phyloP scores from a whole-genome alignment of 2,113 vertebrate genomes.

The Excalfactoria chinensis region DNA sequence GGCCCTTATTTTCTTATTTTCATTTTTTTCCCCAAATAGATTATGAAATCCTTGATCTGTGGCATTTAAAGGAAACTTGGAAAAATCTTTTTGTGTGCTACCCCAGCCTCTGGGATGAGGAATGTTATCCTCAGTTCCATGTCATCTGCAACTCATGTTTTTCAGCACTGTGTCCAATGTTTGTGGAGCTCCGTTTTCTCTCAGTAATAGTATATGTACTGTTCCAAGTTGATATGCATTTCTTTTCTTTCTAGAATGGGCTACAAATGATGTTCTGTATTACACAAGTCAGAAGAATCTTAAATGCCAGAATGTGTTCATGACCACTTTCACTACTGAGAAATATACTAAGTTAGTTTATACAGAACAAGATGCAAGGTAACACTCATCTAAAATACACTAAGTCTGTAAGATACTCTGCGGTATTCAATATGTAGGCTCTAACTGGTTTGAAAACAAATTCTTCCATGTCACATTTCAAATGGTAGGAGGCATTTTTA shows the following conservation, averaged over 20 bases:
- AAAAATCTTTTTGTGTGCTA: not conserved
- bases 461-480: not conserved
- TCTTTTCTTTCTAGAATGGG: slow-evolving; percentile 88
- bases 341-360: slow-evolving; percentile 82
- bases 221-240: not conserved
- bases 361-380: slow-evolving; percentile 90
- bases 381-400: slow-evolving; percentile 49
- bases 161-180: not conserved
- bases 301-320: slow-evolving; percentile 84
- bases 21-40: not conserved
- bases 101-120: not conserved
- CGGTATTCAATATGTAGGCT: not conserved
- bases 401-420: not conserved
- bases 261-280: slow-evolving; percentile 86
- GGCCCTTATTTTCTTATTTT: not conserved
- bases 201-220: not conserved
- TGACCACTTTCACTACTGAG: slow-evolving; percentile 80
- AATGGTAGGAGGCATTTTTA: slow-evolving; percentile 5
- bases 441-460: not conserved
- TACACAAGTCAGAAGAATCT: slow-evolving; percentile 88
- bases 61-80: not conserved
- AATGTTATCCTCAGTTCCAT: not conserved
- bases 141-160: not conserved
- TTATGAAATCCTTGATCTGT: not conserved
- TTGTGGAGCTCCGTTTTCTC: not conserved